Evolutionary conservation across 2,797 vertebrate species (phyloP), one percentile per base, ranked within the genome.

Genomic region (Parambassis ranga): DNA sequence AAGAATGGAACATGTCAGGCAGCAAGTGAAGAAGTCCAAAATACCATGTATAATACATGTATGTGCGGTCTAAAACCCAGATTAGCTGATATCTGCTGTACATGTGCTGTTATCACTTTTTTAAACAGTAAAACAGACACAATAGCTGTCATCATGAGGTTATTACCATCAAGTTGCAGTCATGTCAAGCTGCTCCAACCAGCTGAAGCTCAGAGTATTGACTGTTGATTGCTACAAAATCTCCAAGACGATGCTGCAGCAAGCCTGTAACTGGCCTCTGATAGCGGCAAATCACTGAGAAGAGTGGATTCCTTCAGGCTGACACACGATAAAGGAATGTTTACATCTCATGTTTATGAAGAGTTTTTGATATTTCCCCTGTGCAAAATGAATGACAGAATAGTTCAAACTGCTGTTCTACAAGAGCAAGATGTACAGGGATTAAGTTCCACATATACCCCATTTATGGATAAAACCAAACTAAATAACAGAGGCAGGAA

Each of bases 401-500:
- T 46, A 19, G 20, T 46, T 31, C 31, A 30, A 46, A 30, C 20
- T 30, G 43, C n/a, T 7, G 15, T 19, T 32, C 24, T 22, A 55
- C 60, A 65, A 53, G 38, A 53, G 56, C 1, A 27, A 5, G 5
- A 52, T 5, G 6, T 23, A 36, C 38, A n/a, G 26, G 16, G 72
- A 75, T 71, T 66, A 65, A 38, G 52, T 38, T 47, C 37, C 48
- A 46, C 48, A 56, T 23, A 56, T 53, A 36, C 28, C 38, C 35
- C 63, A 23, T 53, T 23, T 37, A 13, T 37, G 6, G 44, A 71
- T 60, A 19, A 61, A 71, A 38, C 37, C 57, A n/a, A n/a, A n/a
- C 44, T 30, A 51, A 72, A 79, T 65, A 68, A 68, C 32, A 15
- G 47, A 31, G 11, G 56, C 70, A 50, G 46, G 47, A 49, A 71